A percentile compares a stretch with the other conserved stretches of the same genome.
Conservation (phyloP, 2,797 vertebrate genomes). For the Enteromius viviparus region DNA sequence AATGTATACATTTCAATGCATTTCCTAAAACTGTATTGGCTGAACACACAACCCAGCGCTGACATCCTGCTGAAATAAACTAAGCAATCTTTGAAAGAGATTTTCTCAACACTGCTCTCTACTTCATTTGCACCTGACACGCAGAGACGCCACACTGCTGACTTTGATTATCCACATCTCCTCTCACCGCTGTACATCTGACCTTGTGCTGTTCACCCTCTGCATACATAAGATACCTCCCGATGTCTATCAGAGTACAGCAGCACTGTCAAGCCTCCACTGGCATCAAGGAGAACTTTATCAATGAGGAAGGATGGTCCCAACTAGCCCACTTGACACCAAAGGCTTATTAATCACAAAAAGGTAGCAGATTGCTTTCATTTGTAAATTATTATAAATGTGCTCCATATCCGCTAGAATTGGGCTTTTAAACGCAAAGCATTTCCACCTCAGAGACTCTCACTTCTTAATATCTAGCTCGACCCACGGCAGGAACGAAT, state of each 20-base stretch:
- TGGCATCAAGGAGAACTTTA: constrained; percentile 56
- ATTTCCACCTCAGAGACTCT: constrained; percentile 11
- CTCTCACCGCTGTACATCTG: constrained; percentile 67
- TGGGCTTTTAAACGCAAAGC: not conserved
- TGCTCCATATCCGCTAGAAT: not conserved
- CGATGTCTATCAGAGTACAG: constrained; percentile 70
- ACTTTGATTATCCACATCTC: constrained; percentile 73
- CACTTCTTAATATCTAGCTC: constrained; percentile 39
- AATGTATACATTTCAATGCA: constrained; percentile 11
- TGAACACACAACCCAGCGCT: not conserved
- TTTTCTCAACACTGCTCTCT: constrained; percentile 18
- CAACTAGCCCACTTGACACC: constrained; percentile 8
- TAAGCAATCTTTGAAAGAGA: constrained; percentile 41
- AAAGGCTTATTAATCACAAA: constrained; percentile 2
- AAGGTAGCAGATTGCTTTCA: not conserved
- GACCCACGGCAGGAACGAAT: constrained; percentile 14
- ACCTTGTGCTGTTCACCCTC: constrained; percentile 74
- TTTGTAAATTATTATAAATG: constrained; percentile 11
- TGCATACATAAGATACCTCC: constrained; percentile 61
- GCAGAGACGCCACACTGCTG: constrained; percentile 47
- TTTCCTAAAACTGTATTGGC: constrained; percentile 12
- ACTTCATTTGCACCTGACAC: constrained; percentile 43
- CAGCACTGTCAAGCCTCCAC: constrained; percentile 49
- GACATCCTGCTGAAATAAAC: not conserved
- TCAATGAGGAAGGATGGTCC: constrained; percentile 54